Percentiles rank a stretch among this genome's conserved stretches.
Evolutionary conservation across 2,797 vertebrate species (phyloP).

Genomic region (Chiroxiphia lanceolata): DNA sequence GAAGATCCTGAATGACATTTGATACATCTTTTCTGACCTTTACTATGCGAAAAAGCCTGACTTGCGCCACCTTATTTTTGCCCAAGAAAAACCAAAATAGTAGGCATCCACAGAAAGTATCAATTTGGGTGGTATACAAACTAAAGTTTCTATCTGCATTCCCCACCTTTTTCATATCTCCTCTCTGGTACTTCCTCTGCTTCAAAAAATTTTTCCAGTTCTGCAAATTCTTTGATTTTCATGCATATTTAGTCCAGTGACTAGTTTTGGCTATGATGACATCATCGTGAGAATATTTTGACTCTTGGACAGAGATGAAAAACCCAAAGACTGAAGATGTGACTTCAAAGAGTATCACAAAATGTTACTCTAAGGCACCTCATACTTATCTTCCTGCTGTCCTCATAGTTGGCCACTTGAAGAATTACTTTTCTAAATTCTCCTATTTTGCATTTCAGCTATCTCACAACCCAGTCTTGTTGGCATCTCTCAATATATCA

Average conservation of each 20-base stretch:
- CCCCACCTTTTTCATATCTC: neutral
- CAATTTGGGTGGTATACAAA: neutral
- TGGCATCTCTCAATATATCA: neutral
- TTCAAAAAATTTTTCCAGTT: neutral
- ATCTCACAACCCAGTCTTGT: neutral
- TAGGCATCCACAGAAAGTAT: neutral
- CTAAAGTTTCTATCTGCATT: neutral
- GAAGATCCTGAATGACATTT: neutral
- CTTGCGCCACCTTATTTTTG: neutral
- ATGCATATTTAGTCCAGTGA: neutral
- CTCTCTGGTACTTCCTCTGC: neutral
- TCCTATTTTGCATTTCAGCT: neutral
- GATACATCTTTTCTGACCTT: neutral
- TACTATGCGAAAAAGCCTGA: neutral
- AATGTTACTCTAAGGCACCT: neutral
- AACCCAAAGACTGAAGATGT: neutral
- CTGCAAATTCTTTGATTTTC: neutral
- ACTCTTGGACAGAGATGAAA: neutral
- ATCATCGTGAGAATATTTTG: neutral
- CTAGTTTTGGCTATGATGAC: neutral
- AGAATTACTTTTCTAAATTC: neutral
- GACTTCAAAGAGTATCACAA: neutral
- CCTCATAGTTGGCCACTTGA: neutral
- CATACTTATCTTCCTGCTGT: neutral
- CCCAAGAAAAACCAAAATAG: rapidly evolving